phyloP scores from a whole-genome alignment of 1,140 invertebrate species.

The Zaprionus davidi region DNA sequence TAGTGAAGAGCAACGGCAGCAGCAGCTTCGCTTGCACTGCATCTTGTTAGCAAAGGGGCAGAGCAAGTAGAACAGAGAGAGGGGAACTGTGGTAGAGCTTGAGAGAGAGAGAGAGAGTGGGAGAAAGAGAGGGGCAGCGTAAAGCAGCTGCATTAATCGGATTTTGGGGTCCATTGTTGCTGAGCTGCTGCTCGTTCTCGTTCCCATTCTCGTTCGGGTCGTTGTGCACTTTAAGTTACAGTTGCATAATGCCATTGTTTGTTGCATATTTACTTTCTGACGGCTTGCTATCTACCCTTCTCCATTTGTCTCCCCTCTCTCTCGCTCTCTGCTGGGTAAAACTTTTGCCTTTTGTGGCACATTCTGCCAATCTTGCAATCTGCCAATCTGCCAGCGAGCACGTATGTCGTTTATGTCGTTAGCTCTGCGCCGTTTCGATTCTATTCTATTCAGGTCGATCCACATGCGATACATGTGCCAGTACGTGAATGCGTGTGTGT shows the following conservation, averaged over 20 bases:
- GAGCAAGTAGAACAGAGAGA: neutral
- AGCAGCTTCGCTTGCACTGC: constrained; percentile 1
- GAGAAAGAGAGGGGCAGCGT: neutral
- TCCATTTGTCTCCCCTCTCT: neutral
- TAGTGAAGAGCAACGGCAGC: constrained; percentile 53
- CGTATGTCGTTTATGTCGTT: constrained; percentile 78
- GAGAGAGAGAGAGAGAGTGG: neutral
- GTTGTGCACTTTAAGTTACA: constrained; percentile 75
- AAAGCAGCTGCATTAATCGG: constrained; percentile 70
- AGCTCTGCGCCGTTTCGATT: constrained; percentile 45
- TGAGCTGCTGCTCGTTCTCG: constrained; percentile 14
- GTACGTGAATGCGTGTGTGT: constrained; percentile 27
- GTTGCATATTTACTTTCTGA: constrained; percentile 83
- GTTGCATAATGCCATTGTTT: constrained; percentile 77
- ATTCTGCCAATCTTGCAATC: constrained; percentile 39
- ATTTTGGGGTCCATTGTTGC: constrained; percentile 71
- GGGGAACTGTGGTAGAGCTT: neutral
- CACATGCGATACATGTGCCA: constrained; percentile 37
- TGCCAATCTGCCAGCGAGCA: constrained; percentile 47
- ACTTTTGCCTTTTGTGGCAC: constrained; percentile 50
- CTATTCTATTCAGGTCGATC: constrained; percentile 61
- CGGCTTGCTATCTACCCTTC: constrained; percentile 54
- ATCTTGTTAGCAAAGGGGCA: constrained; percentile 22
- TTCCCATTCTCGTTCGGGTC: neutral
- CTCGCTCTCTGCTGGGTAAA: constrained; percentile 11